These are phyloP conservation scores for Cremastobaeus sp. DNA, from an alignment of 2,888 invertebrate genomes.

Conservation along the genomic window DNA sequence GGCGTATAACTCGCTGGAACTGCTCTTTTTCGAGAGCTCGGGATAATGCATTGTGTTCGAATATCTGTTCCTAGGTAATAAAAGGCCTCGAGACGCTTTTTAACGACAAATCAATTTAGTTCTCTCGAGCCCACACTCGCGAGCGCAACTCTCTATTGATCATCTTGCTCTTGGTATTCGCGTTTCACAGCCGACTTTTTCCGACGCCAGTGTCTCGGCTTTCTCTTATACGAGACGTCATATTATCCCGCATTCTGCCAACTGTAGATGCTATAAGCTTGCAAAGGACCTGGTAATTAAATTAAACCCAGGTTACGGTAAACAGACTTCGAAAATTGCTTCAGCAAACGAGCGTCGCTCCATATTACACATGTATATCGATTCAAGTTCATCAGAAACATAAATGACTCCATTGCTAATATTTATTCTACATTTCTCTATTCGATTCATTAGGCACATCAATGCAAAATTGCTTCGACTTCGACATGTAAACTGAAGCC, in stretches of 20 bases:
- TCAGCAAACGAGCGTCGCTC: constrained; percentile 44
- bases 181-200: constrained; percentile 15
- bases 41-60: constrained; percentile 29
- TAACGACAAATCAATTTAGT: constrained; percentile 26
- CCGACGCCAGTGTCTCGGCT: constrained; percentile 19
- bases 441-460: background rate
- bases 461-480: background rate
- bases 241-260: constrained; percentile 59
- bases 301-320: constrained; percentile 66
- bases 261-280: constrained; percentile 63
- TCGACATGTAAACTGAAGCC: background rate
- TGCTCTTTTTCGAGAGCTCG: constrained; percentile 25
- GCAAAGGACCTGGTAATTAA: constrained; percentile 70
- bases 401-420: constrained; percentile 32
- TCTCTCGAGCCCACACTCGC: background rate
- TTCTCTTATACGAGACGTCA: constrained; percentile 40
- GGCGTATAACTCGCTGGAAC: constrained; percentile 9
- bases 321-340: constrained; percentile 43
- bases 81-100: constrained; percentile 13
- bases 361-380: constrained; percentile 39
- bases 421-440: constrained; percentile 25
- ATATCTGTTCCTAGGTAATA: constrained; percentile 24
- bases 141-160: constrained; percentile 19
- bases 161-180: constrained; percentile 13
- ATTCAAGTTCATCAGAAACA: constrained; percentile 26